These are phyloP conservation scores for Thamnophis sirtalis DNA, from an alignment of 2,113 vertebrate species.

Conservation along the genomic window DNA sequence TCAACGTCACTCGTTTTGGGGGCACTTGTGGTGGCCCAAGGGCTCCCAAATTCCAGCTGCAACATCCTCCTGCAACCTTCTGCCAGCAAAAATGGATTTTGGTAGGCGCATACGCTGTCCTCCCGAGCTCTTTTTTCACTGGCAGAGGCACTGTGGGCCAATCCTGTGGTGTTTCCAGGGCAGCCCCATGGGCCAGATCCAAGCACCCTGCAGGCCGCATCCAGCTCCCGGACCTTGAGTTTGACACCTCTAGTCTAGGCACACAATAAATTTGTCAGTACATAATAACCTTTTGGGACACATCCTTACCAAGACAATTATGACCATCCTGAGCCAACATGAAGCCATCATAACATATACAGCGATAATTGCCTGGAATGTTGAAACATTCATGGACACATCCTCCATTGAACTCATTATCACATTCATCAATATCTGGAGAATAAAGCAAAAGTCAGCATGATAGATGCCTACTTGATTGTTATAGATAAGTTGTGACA, in stretches of 20 bases:
- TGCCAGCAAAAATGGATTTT: too few relatives aligned
- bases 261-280: background rate
- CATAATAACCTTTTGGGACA: background rate
- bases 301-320: conserved; percentile 91
- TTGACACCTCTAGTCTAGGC: background rate
- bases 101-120: too few relatives aligned
- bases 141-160: too few relatives aligned
- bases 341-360: conserved; percentile 95
- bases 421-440: conserved; percentile 93
- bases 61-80: too few relatives aligned
- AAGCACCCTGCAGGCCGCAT: too few relatives aligned
- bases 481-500: conserved; percentile 35
- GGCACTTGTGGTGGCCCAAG: too few relatives aligned
- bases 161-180: too few relatives aligned
- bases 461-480: conserved; percentile 48
- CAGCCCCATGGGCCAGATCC: too few relatives aligned
- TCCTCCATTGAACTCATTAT: conserved; percentile 88
- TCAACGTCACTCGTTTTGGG: too few relatives aligned
- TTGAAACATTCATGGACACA: conserved; percentile 97
- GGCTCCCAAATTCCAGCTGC: too few relatives aligned
- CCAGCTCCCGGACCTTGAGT: too few relatives aligned
- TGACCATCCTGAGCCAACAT: conserved; percentile 93
- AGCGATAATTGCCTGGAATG: conserved; percentile 96
- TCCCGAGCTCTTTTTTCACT: too few relatives aligned
- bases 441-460: conserved; percentile 62